phyloP scores from a whole-genome alignment of 2,797 vertebrate genomes.

The Pantherophis vulpinus region DNA sequence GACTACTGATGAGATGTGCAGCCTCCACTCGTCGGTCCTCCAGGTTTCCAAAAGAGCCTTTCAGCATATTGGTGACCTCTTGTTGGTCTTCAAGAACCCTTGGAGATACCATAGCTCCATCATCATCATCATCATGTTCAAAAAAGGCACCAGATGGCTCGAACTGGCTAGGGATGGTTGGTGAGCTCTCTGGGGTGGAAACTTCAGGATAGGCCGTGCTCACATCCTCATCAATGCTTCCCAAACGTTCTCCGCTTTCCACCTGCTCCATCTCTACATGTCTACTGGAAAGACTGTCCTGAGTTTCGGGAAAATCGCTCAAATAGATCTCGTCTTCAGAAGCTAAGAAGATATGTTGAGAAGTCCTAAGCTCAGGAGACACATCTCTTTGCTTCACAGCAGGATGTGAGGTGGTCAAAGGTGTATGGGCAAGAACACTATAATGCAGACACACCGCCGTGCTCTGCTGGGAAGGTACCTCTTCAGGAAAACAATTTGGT shows the following conservation, averaged over 20 bases:
- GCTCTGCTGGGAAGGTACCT: not conserved
- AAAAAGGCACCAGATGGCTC: constrained; percentile 52
- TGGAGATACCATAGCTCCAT: not conserved
- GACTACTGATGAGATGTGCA: not conserved
- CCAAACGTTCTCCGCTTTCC: not conserved
- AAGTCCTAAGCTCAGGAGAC: fast-evolving
- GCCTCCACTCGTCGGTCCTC: constrained; percentile 5
- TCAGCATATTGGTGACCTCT: constrained; percentile 27
- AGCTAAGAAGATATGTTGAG: constrained; percentile 21
- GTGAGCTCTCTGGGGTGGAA: fast-evolving
- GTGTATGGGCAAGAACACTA: fast-evolving
- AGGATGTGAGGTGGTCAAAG: not conserved
- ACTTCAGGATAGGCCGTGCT: fast-evolving
- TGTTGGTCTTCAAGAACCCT: not conserved
- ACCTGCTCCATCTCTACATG: not conserved
- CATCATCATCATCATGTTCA: not conserved
- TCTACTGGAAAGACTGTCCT: not conserved
- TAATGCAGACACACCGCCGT: constrained; percentile 12
- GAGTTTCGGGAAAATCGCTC: not conserved
- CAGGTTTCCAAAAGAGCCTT: constrained; percentile 49
- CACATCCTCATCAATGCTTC: fast-evolving
- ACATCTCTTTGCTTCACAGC: not conserved
- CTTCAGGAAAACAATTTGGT: fast-evolving
- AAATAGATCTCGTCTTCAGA: constrained; percentile 51
- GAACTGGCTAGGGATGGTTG: not conserved